These are phyloP conservation scores for Ceratina australensis DNA, from an alignment of 1,140 invertebrate species.

Conservation along the genomic window DNA sequence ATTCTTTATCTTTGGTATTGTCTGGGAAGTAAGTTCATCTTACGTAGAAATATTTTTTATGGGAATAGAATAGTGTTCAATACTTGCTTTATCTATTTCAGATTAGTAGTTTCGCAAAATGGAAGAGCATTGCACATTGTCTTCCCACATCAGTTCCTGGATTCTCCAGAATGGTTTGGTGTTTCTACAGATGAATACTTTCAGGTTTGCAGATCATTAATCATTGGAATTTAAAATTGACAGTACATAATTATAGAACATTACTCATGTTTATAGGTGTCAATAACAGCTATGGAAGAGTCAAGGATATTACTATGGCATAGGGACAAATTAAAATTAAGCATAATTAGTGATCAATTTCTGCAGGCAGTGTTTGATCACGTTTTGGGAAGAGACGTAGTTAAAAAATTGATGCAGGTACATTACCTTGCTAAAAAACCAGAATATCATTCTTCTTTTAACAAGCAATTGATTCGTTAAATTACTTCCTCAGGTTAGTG, in stretches of 20 bases:
- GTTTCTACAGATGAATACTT: conserved; percentile 93
- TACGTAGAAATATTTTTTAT: not conserved
- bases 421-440: conserved; percentile 38
- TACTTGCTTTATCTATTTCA: conserved; percentile 71
- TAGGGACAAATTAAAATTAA: conserved; percentile 90
- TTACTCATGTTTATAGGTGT: conserved; percentile 81
- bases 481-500: conserved; percentile 83
- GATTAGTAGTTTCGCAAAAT: conserved; percentile 92
- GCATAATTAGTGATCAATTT: conserved; percentile 91
- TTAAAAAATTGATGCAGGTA: conserved; percentile 94
- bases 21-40: conserved; percentile 89
- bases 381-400: conserved; percentile 92
- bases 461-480: too few species aligned
- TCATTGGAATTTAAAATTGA: too few species aligned
- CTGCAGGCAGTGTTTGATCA: conserved; percentile 92
- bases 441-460: too few species aligned
- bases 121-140: conserved; percentile 92
- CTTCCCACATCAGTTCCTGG: conserved; percentile 93
- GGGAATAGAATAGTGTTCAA: not conserved
- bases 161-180: conserved; percentile 96
- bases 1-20: conserved; percentile 91
- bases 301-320: conserved; percentile 93
- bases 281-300: conserved; percentile 93
- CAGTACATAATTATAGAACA: too few species aligned
- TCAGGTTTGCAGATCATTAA: conserved; percentile 81